A percentile compares a stretch with the other conserved stretches of the same genome.
phyloP scores from a whole-genome alignment of 2,113 vertebrate genomes.

The Myotis yumanensis region DNA sequence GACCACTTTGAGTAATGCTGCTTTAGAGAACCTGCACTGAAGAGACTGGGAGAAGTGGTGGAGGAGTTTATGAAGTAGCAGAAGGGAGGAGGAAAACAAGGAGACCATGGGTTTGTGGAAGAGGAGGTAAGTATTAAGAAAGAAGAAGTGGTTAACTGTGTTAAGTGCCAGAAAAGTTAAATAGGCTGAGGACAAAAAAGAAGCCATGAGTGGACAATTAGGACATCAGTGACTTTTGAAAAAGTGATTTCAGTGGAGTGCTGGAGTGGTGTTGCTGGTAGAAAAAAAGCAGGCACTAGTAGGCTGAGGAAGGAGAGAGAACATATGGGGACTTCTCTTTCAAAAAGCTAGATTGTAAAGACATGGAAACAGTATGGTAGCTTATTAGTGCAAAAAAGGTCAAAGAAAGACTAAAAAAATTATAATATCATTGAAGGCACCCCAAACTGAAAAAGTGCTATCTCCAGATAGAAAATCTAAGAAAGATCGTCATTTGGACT shows the following conservation, averaged over 20 bases:
- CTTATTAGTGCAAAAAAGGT: neutral
- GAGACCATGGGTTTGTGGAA: neutral
- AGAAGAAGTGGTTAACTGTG: constrained; percentile 1
- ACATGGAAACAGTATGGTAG: neutral
- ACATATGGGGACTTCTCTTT: neutral
- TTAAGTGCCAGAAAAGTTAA: constrained; percentile 10
- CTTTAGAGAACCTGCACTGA: neutral
- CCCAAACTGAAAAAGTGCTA: neutral
- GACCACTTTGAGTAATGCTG: neutral
- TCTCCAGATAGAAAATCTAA: neutral
- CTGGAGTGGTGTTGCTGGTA: neutral
- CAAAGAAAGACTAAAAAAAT: neutral
- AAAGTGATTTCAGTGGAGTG: constrained; percentile 2
- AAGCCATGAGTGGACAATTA: neutral
- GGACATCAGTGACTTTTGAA: neutral
- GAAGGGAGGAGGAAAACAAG: neutral
- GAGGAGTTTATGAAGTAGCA: neutral
- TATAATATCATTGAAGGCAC: neutral
- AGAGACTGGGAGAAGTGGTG: neutral
- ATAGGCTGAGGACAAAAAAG: neutral
- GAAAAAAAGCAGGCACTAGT: neutral
- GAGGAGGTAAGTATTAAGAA: neutral
- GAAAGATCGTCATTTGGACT: neutral
- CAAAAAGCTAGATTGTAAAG: neutral
- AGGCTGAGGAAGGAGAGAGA: neutral